Evolutionary conservation across 2,797 vertebrate genomes (phyloP), one percentile per base, ranked within the genome.

Genomic region (Tamandua tetradactyla): DNA sequence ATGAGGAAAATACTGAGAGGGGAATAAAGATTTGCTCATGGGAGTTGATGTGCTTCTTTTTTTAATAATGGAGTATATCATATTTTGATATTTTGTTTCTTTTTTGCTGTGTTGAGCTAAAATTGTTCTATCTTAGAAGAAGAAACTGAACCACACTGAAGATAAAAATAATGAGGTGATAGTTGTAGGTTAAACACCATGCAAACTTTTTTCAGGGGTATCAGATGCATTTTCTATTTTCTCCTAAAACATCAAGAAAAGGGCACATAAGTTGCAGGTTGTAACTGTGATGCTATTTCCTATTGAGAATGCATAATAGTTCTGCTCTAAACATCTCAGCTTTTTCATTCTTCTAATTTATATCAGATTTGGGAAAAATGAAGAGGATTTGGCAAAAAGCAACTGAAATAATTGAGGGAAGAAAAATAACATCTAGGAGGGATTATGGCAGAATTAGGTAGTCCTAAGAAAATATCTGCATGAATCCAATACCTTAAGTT

Each of bases 301-400:
- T 72, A 74, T 3, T 57, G 42, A 89, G 3, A 94, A 92, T 11
- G 10, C 30, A 82, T 55, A 17, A 52, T 66, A 40, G 57, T 89
- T 62, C 69, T 78, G 8, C n/a, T 87, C 2, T 81, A 85, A 83
- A 71, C 17, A 22, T 44, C 69, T 64, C 40, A 4, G 5, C 30
- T 89, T 64, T 32, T 57, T 79, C 81, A 72, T 87, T 84, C 79
- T 27, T 82, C 6, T 3, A 37, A 37, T 92, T 92, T 89, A 87
- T 35, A 71, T 68, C 61, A 22, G 8, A 59, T 55, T 74, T 64
- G 7, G 1, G 10, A n/a, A 8, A 69, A 42, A 2, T 72, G 10
- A 93, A 89, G 5, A 86, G 81, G 13, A 89, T 61, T 72, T n/a
- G 55, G n/a, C 20, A 84, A 81, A 90, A 62, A 81, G 4, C 1